Evolutionary conservation across 2,888 invertebrate genomes (phyloP).

Genomic region (Homarus gammarus): DNA sequence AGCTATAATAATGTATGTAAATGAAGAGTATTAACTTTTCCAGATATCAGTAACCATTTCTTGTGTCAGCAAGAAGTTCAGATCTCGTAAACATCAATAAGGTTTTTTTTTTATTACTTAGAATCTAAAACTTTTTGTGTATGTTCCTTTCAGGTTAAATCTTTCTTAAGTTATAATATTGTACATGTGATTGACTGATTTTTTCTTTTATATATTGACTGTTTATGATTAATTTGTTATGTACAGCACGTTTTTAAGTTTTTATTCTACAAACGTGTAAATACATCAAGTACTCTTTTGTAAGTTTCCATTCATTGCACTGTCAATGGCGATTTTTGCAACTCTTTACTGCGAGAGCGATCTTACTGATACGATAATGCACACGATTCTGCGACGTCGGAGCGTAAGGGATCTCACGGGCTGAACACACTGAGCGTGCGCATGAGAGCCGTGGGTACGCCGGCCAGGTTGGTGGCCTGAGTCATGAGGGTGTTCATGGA

Average conservation of each 20-base stretch:
- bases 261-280: slow-evolving; percentile 72
- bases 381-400: slow-evolving; percentile 3
- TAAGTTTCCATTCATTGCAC: slow-evolving; percentile 44
- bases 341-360: not conserved
- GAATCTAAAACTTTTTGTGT: too few species aligned
- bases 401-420: slow-evolving; percentile 57
- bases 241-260: too few species aligned
- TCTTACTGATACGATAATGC: slow-evolving; percentile 12
- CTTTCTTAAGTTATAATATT: slow-evolving; percentile 49
- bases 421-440: slow-evolving; percentile 83
- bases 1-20: too few species aligned
- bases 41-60: too few species aligned
- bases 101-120: too few species aligned
- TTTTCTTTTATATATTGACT: too few species aligned
- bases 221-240: too few species aligned
- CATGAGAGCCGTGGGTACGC: slow-evolving; percentile 89
- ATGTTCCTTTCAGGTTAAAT: too few species aligned
- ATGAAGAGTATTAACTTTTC: too few species aligned
- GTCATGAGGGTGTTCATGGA: slow-evolving; percentile 85
- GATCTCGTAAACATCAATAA: too few species aligned
- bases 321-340: not conserved
- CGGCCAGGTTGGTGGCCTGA: slow-evolving; percentile 89
- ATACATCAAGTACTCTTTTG: slow-evolving; percentile 48
- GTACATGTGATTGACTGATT: slow-evolving; percentile 38
- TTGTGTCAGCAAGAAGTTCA: too few species aligned